These are phyloP conservation scores for Morone chrysops DNA, from an alignment of 2,113 vertebrate genomes.

Conservation along the genomic window DNA sequence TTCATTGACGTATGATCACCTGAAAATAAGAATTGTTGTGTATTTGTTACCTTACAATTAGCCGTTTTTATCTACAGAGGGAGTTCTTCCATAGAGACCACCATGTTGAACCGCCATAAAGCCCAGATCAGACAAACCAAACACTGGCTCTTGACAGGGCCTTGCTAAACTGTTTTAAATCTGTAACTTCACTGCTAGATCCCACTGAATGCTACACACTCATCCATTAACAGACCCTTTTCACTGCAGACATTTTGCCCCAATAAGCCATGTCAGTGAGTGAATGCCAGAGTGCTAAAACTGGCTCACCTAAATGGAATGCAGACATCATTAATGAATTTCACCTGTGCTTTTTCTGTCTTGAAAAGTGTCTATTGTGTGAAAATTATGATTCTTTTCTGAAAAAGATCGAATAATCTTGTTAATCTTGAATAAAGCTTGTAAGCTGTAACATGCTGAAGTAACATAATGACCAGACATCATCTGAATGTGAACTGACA, in stretches of 20 bases:
- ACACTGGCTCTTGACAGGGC: no score
- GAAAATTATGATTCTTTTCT: background rate
- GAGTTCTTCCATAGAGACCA: no score
- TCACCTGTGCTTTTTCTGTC: background rate
- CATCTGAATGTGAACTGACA: slow-evolving; percentile 54
- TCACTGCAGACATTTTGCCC: background rate
- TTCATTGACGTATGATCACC: no score
- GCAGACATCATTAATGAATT: background rate
- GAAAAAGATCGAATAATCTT: background rate
- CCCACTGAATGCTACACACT: no score
- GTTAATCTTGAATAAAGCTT: background rate
- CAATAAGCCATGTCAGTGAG: background rate
- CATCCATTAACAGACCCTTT: no score
- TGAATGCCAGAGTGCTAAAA: background rate
- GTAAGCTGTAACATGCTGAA: background rate
- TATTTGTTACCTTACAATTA: no score
- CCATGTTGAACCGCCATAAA: no score
- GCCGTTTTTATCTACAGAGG: no score
- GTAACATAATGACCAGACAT: slow-evolving; percentile 32
- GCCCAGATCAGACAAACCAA: no score
- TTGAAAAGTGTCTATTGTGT: background rate
- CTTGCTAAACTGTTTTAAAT: no score
- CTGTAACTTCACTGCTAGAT: no score
- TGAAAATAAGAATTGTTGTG: no score
- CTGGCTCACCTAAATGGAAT: background rate